phyloP scores from a whole-genome alignment of 2,888 invertebrate genomes.

The Tinea trinotella region DNA sequence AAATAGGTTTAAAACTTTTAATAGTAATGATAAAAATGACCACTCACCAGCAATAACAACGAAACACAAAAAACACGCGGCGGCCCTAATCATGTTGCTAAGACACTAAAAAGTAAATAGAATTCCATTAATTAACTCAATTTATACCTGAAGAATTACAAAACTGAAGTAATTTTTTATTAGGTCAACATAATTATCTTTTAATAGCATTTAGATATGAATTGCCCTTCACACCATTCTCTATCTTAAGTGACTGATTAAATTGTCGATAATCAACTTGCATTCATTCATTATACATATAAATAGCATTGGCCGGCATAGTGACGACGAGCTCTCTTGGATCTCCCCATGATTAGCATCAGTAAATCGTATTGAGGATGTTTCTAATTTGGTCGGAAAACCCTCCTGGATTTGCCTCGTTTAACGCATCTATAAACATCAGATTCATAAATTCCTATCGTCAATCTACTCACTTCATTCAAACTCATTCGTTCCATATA shows the following conservation, averaged over 20 bases:
- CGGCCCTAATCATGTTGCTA: slow-evolving; percentile 34
- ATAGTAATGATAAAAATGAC: background rate
- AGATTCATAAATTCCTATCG: too few species aligned
- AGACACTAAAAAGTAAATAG: background rate
- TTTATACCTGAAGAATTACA: slow-evolving; percentile 49
- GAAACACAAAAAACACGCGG: slow-evolving; percentile 29
- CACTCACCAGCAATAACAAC: slow-evolving; percentile 34
- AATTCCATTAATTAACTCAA: slow-evolving; percentile 22
- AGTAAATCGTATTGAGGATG: too few species aligned
- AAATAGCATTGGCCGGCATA: too few species aligned
- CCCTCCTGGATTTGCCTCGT: too few species aligned
- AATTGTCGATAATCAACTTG: slow-evolving; percentile 2
- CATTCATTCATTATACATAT: too few species aligned
- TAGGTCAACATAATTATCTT: slow-evolving; percentile 46
- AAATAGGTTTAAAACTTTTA: too few species aligned
- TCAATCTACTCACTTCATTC: too few species aligned
- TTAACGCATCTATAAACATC: too few species aligned
- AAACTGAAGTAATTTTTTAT: slow-evolving; percentile 35
- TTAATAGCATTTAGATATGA: slow-evolving; percentile 41
- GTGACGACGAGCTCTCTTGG: too few species aligned
- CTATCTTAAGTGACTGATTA: slow-evolving; percentile 35
- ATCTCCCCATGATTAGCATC: too few species aligned
- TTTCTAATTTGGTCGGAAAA: too few species aligned
- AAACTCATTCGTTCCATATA: too few species aligned
- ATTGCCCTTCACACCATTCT: slow-evolving; percentile 52